Conservation (phyloP, 2,113 vertebrate species). For the Hemiscyllium ocellatum region DNA sequence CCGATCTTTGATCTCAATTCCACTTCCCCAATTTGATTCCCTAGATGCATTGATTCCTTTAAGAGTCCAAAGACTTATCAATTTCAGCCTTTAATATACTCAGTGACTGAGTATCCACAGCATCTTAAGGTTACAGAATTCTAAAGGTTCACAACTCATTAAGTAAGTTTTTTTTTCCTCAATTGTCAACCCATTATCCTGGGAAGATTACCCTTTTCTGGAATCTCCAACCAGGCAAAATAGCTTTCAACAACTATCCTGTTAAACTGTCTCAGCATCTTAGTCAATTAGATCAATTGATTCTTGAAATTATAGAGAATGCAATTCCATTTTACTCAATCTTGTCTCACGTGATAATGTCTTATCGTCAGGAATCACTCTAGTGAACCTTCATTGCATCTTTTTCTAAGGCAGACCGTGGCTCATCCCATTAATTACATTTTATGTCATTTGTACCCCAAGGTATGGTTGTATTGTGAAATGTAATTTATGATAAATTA, state of each 20-base stretch:
- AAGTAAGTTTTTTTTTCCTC: neutral
- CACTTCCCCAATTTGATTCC: neutral
- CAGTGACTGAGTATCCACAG: too few species aligned
- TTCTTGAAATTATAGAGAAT: neutral
- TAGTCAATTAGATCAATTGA: neutral
- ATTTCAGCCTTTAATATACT: neutral
- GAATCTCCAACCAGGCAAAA: neutral
- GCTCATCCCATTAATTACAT: neutral
- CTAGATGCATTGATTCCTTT: neutral
- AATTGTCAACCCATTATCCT: neutral
- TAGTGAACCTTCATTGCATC: neutral
- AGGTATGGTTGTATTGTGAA: neutral
- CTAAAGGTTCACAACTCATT: neutral
- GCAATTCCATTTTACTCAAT: neutral
- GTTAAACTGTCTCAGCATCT: neutral
- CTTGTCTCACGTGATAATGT: neutral
- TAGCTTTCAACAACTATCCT: neutral
- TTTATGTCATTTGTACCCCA: neutral
- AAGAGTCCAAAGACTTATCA: neutral
- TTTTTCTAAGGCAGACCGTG: neutral
- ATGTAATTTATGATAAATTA: neutral
- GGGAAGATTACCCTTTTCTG: neutral
- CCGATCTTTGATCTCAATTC: neutral
- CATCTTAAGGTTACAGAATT: neutral
- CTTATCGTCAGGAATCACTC: neutral